These are phyloP conservation scores for Papilio demoleus DNA, from an alignment of 2,888 invertebrate genomes.

Conservation along the genomic window DNA sequence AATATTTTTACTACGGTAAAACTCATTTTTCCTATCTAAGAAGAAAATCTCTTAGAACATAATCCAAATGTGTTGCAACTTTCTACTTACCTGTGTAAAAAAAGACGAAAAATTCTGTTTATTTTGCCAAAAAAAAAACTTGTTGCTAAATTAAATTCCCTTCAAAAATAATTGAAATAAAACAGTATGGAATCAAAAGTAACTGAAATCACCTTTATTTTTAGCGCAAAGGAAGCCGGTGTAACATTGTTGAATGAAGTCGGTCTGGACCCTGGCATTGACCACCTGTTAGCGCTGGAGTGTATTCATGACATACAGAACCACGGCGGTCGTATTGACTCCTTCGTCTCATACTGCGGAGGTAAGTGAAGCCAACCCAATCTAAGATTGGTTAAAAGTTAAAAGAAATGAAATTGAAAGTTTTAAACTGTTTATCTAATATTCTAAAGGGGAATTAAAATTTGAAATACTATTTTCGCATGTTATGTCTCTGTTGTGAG, in stretches of 20 bases:
- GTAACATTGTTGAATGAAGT: slow-evolving; percentile 98
- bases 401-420: too few relatives aligned
- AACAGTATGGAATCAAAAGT: background rate
- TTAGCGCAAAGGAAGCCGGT: slow-evolving; percentile 93
- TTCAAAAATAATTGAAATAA: background rate
- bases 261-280: slow-evolving; percentile 99
- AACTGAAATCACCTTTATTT: background rate
- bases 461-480: too few relatives aligned
- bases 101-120: too few relatives aligned
- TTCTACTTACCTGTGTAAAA: too few relatives aligned
- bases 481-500: too few relatives aligned
- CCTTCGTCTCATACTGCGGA: slow-evolving; percentile 98
- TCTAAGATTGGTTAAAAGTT: background rate
- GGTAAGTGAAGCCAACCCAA: slow-evolving; percentile 62
- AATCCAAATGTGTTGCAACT: too few relatives aligned
- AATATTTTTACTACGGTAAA: too few relatives aligned
- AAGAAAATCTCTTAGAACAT: too few relatives aligned
- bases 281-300: slow-evolving; percentile 98
- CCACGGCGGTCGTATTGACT: slow-evolving; percentile 95
- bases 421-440: too few relatives aligned
- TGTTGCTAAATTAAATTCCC: background rate
- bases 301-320: slow-evolving; percentile 96
- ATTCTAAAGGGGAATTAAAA: too few relatives aligned
- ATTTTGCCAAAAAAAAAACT: background rate
- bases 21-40: too few relatives aligned